phyloP scores from a whole-genome alignment of 2,888 invertebrate genomes.

The Pherbina coryleti region DNA sequence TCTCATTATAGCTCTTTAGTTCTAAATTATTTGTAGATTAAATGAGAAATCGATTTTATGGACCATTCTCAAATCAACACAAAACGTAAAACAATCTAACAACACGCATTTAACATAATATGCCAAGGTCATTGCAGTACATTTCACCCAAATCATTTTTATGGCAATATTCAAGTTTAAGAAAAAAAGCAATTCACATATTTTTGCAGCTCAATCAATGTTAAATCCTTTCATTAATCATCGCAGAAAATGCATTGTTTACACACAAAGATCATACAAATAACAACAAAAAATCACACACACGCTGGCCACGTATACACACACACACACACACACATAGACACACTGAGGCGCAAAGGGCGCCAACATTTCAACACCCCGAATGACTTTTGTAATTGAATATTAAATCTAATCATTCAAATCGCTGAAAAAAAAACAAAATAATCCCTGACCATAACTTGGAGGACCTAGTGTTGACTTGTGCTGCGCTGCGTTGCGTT shows the following conservation, averaged over 20 bases:
- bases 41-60: too few relatives aligned
- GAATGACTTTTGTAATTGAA: constrained; percentile 62
- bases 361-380: constrained; percentile 57
- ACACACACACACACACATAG: neutral
- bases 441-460: neutral
- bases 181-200: constrained; percentile 56
- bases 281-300: neutral
- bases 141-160: too few relatives aligned
- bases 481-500: neutral
- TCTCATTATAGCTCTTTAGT: too few relatives aligned
- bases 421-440: constrained; percentile 38
- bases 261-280: constrained; percentile 20
- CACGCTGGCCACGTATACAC: neutral
- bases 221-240: constrained; percentile 59
- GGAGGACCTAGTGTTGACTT: neutral
- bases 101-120: too few relatives aligned
- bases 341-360: constrained; percentile 5
- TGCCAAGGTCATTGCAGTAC: too few relatives aligned
- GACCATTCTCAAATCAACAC: too few relatives aligned
- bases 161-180: too few relatives aligned
- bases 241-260: constrained; percentile 46
- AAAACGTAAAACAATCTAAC: too few relatives aligned
- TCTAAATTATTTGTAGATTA: too few relatives aligned
- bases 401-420: constrained; percentile 62
- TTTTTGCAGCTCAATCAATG: constrained; percentile 58